These are phyloP conservation scores for Lamprotornis superbus DNA, from an alignment of 2,113 vertebrate genomes.

Conservation along the genomic window DNA sequence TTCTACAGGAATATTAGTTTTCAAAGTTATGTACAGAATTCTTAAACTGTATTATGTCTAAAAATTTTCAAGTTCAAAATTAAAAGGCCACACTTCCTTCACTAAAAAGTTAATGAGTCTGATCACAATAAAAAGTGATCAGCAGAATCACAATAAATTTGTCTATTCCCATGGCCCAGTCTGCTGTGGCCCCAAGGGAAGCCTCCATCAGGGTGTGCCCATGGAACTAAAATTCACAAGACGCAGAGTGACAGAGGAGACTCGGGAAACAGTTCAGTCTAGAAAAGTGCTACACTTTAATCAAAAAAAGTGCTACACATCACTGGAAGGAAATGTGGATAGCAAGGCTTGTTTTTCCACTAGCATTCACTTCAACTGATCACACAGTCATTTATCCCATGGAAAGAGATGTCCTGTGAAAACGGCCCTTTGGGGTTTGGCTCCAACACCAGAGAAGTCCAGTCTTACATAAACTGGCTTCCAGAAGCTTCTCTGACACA, in stretches of 20 bases:
- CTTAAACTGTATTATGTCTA: not conserved
- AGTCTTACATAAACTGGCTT: not conserved
- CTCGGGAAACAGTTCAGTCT: slow-evolving; percentile 39
- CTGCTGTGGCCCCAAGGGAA: not conserved
- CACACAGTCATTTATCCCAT: not conserved
- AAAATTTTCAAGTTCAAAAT: not conserved
- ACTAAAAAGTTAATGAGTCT: not conserved
- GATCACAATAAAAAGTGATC: not conserved
- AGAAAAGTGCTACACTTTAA: slow-evolving; percentile 63
- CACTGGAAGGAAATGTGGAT: not conserved
- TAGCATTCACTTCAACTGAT: not conserved
- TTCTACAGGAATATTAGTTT: not conserved
- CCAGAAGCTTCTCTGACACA: not conserved
- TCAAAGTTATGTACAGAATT: not conserved
- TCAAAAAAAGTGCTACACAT: slow-evolving; percentile 47
- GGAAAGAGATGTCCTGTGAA: slow-evolving; percentile 16
- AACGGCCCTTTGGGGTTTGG: not conserved
- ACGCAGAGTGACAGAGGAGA: slow-evolving; percentile 52
- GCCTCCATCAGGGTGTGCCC: not conserved
- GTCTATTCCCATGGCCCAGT: not conserved
- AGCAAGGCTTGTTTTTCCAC: not conserved
- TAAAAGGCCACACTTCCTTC: not conserved
- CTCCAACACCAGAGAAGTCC: not conserved
- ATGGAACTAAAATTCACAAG: not conserved
- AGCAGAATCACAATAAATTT: not conserved